Evolutionary conservation across 2,797 vertebrate genomes (phyloP), one percentile per base, ranked within the genome.

Genomic region (Pogoniulus pusillus): DNA sequence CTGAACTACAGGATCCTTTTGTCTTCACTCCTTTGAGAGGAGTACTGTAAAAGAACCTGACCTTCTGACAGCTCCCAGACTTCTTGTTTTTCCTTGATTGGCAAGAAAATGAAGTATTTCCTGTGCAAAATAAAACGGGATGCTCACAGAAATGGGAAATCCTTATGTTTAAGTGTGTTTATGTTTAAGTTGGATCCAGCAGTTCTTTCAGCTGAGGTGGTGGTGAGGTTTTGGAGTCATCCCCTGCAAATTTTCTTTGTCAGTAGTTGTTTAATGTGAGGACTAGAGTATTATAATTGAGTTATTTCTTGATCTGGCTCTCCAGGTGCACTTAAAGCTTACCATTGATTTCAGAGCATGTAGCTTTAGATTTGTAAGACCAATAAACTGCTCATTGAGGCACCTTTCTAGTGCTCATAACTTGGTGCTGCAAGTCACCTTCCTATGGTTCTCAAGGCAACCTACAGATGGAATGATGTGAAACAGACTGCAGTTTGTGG

Each of bases 401-500:
- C 19, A 45, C 43, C 47, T 24, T 23, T 23, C 22, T 49, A 23
- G 23, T 34, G n/a, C n/a, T 75, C 45, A 6, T 18, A 39, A 41
- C 27, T 35, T 73, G 53, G 15, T 32, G 39, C 34, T 55, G 29
- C 20, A 82, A 27, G 8, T 47, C 27, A 7, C 23, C 12, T 70
- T 70, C 23, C 27, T 49, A 1, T 20, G 37, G 27, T 20, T 45
- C 16, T 6, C 10, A 16, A 1, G 27, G 55, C 82, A 55, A 72
- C 30, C 47, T 71, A 34, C 19, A 23, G 60, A 4, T 43, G 51
- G 37, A 82, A 69, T 5, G 29, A 6, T 12, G 8, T 3, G 5
- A 30, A 85, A 7, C 3, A n/a, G 9, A 8, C 2, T 26, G 1
- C 4, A 6, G 55, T 55, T 24, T n/a, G 1, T 26, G 18, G 4